Evolutionary conservation across 2,113 vertebrate genomes (phyloP).

Genomic region (Antechinus flavipes): DNA sequence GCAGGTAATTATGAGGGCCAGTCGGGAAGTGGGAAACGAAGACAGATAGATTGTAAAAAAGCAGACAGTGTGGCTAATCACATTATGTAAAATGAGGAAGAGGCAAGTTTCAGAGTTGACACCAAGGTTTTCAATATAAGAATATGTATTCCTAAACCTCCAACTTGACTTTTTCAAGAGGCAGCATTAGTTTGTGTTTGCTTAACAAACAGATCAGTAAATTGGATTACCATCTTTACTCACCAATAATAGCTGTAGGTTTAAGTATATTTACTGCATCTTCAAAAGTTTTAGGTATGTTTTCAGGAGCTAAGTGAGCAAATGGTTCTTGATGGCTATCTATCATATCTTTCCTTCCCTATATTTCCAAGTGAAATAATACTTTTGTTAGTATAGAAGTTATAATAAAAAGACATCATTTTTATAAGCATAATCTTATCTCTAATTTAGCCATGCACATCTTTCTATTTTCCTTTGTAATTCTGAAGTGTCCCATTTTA

Average conservation of each 20-base stretch:
- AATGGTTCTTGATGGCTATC: constrained; percentile 93
- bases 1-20: not conserved
- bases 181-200: not conserved
- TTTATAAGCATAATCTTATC: constrained; percentile 30
- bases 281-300: constrained; percentile 87
- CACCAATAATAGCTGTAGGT: constrained; percentile 96
- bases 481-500: not conserved
- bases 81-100: not conserved
- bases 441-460: constrained; percentile 18
- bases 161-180: not conserved
- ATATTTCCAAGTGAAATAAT: constrained; percentile 22
- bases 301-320: constrained; percentile 87
- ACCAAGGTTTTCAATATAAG: not conserved
- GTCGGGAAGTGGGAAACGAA: not conserved
- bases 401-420: constrained; percentile 22
- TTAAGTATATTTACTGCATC: constrained; percentile 93
- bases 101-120: not conserved
- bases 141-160: not conserved
- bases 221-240: constrained; percentile 58
- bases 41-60: not conserved
- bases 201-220: constrained; percentile 15
- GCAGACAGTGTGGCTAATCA: not conserved
- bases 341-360: constrained; percentile 88
- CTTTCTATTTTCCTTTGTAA: constrained; percentile 38
- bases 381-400: constrained; percentile 45